Evolutionary conservation across 2,888 invertebrate genomes (phyloP).

Genomic region (Saturnia pavonia): DNA sequence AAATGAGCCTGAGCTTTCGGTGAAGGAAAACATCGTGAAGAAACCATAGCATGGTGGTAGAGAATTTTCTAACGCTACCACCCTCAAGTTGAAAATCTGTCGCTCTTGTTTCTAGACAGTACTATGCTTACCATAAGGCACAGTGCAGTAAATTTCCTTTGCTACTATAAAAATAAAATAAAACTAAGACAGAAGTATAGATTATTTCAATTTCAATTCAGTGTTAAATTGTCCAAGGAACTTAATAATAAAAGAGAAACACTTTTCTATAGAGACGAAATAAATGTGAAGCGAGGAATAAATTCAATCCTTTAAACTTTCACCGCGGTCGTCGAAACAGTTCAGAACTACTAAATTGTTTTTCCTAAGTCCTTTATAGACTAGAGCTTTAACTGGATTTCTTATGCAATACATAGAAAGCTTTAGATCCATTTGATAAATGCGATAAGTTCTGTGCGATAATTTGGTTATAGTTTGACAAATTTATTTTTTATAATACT

Average conservation of each 20-base stretch:
- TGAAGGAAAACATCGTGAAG: too few relatives aligned
- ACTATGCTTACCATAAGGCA: too few relatives aligned
- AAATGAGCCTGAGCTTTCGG: too few relatives aligned
- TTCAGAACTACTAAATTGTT: constrained; percentile 18
- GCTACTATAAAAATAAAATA: too few relatives aligned
- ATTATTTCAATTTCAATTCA: not conserved
- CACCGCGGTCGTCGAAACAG: constrained; percentile 14
- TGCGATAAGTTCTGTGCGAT: not conserved
- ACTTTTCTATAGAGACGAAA: constrained; percentile 11
- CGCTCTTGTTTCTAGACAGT: too few relatives aligned
- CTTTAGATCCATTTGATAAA: not conserved
- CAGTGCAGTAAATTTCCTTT: too few relatives aligned
- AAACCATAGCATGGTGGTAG: too few relatives aligned
- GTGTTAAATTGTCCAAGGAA: not conserved
- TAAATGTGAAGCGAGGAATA: not conserved
- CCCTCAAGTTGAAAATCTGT: too few relatives aligned
- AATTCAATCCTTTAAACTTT: constrained; percentile 15
- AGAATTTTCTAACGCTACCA: too few relatives aligned
- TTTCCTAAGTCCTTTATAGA: constrained; percentile 3
- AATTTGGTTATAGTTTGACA: too few relatives aligned
- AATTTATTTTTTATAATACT: too few relatives aligned
- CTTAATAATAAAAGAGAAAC: not conserved
- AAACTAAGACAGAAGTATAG: too few relatives aligned
- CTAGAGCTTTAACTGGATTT: constrained; percentile 3
- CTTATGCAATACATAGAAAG: not conserved